phyloP scores from a whole-genome alignment of 1,140 invertebrate genomes.

The Calephelis virginiensis region DNA sequence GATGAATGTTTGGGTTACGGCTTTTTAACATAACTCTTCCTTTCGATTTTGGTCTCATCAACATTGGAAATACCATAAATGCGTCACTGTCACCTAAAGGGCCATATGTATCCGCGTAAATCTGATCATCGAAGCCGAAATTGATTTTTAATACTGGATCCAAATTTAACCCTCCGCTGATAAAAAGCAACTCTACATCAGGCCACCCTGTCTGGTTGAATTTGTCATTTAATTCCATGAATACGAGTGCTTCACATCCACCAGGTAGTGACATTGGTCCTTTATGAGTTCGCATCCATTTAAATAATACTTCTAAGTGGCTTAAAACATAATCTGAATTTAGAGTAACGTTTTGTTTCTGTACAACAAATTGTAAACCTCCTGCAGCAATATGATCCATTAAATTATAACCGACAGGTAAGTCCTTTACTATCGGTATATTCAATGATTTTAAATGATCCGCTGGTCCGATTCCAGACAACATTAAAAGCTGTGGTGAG shows the following conservation, averaged over 20 bases:
- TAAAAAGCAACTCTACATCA: constrained; percentile 86
- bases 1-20: constrained; percentile 86
- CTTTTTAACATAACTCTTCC: constrained; percentile 84
- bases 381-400: constrained; percentile 89
- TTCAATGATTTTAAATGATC: constrained; percentile 81
- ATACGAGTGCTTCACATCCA: constrained; percentile 88
- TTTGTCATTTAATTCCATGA: constrained; percentile 85
- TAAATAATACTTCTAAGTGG: constrained; percentile 72
- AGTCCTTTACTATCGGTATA: constrained; percentile 83
- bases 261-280: constrained; percentile 87
- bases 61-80: constrained; percentile 84
- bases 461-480: constrained; percentile 88
- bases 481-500: constrained; percentile 88
- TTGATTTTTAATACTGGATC: constrained; percentile 76
- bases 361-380: constrained; percentile 83
- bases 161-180: constrained; percentile 77
- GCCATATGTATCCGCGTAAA: constrained; percentile 77
- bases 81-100: constrained; percentile 77
- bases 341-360: constrained; percentile 64
- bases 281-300: constrained; percentile 74
- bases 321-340: constrained; percentile 56
- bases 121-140: constrained; percentile 80
- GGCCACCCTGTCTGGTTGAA: constrained; percentile 82
- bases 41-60: constrained; percentile 86
- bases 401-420: constrained; percentile 88